A percentile compares a stretch with the other conserved stretches of the same genome.
Evolutionary conservation across 2,888 invertebrate genomes (phyloP).

Genomic region (Lasioglossum pauxillum): DNA sequence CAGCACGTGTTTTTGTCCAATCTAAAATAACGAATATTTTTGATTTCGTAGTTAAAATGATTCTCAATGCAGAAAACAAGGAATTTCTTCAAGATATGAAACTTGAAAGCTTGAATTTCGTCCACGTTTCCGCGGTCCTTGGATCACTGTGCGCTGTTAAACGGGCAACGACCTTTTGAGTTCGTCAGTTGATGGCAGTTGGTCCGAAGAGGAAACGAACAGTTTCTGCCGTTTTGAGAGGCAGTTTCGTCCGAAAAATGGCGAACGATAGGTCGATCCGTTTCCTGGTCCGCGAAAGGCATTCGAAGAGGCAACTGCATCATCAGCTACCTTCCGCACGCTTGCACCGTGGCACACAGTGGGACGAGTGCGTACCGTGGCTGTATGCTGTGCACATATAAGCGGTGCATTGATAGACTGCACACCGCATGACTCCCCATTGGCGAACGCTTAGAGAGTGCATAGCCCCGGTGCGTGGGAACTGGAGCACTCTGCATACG

Average conservation of each 20-base stretch:
- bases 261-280: background rate
- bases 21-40: too few species aligned
- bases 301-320: constrained; percentile 27
- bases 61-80: too few species aligned
- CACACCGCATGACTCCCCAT: constrained; percentile 50
- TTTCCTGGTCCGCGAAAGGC: constrained; percentile 43
- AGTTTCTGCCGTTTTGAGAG: too few species aligned
- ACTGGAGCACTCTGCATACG: constrained; percentile 79
- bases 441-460: constrained; percentile 60
- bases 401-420: constrained; percentile 61
- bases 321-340: background rate
- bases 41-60: too few species aligned
- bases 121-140: too few species aligned
- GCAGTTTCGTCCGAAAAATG: background rate
- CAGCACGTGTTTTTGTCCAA: too few species aligned
- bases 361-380: constrained; percentile 49
- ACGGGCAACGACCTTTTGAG: too few species aligned
- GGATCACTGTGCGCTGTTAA: too few species aligned
- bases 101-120: too few species aligned
- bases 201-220: background rate
- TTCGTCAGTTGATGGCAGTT: too few species aligned
- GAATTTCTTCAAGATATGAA: too few species aligned
- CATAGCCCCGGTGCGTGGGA: constrained; percentile 78
- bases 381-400: constrained; percentile 52
- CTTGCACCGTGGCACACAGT: constrained; percentile 18